Percentiles rank a stretch among this genome's conserved stretches.
These are phyloP conservation scores for Xiphophorus hellerii DNA, from an alignment of 2,113 vertebrate genomes.

Conservation along the genomic window DNA sequence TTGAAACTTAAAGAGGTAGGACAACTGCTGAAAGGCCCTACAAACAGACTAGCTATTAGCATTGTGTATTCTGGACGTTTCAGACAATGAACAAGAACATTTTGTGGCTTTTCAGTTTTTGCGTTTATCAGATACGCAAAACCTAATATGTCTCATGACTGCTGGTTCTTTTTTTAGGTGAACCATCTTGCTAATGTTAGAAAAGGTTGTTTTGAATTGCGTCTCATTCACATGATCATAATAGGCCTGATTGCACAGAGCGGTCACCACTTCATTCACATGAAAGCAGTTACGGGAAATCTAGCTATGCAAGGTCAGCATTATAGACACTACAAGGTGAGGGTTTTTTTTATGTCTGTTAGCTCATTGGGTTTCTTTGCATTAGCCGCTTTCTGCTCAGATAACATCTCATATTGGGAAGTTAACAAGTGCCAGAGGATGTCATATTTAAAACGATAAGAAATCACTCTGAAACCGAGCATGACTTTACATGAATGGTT, in stretches of 20 bases:
- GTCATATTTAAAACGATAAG: background rate
- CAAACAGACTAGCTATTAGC: background rate
- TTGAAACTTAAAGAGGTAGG: background rate
- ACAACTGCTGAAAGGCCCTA: background rate
- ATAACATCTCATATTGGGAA: background rate
- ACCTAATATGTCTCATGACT: background rate
- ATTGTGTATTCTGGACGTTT: background rate
- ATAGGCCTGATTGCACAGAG: slow-evolving; percentile 18
- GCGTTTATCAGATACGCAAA: background rate
- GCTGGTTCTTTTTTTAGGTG: background rate
- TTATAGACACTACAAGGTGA: background rate
- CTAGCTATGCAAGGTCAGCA: background rate
- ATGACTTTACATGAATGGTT: background rate
- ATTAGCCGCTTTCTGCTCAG: background rate
- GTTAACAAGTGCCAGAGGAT: background rate
- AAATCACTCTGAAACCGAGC: background rate
- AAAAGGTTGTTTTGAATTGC: slow-evolving; percentile 5
- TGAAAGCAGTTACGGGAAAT: background rate
- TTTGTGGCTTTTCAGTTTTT: background rate
- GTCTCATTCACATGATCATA: slow-evolving; percentile 38
- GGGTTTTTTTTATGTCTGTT: background rate
- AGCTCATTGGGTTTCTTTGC: background rate
- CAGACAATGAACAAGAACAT: background rate
- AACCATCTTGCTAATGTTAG: background rate
- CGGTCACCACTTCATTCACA: slow-evolving; percentile 14